Base-by-base conservation (phyloP, 2,888 invertebrate genomes). In the Cosmopolites sordidus region DNA sequence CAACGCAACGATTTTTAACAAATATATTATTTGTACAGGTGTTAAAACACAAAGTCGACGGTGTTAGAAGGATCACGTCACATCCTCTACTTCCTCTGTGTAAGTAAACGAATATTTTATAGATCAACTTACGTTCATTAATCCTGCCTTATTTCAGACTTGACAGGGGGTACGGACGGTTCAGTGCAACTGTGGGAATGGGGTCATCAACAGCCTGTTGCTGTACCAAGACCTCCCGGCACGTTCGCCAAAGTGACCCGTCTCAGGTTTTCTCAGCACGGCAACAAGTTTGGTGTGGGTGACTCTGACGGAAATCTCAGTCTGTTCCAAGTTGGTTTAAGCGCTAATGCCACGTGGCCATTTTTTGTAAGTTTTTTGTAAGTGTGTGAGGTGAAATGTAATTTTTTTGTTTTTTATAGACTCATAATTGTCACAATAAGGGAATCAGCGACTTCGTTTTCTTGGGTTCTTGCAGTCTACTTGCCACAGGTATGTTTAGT, bases 101-200 rank as follows among this genome's bases (percentile, higher is more conserved):
- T 95, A 83, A 92, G 93, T 85, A 53, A 40, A 30, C n/a, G 16
- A 33, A 33, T 33, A 8, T n/a, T n/a, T n/a, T n/a, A n/a, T n/a
- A n/a, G n/a, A n/a, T n/a, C n/a, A n/a, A n/a, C n/a, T n/a, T 27
- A 27, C 27, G 27, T 27, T 9, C 5, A 27, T 27, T 9, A 27
- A 27, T 27, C 27, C 27, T 9, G 27, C 5, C 9, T 27, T 38
- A 49, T 48, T 61, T 11, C 66, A 91, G 91, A 97, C 76, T 76
- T 97, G 64, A 93, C 94, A 39, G 97, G 97, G 50, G 90, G 93
- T 9, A 92, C 93, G 70, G 97, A 97, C 76, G 96, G 97, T 6
- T 94, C 95, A 0, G 95, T 97, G 1, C 88, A 91, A 62, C 80
- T 97, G 59, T 95, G 98, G 96, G 98, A 99, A 77, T 99, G 98